Base-by-base conservation (phyloP, 2,888 invertebrate genomes). In the Callyntrura guangdongensis region DNA sequence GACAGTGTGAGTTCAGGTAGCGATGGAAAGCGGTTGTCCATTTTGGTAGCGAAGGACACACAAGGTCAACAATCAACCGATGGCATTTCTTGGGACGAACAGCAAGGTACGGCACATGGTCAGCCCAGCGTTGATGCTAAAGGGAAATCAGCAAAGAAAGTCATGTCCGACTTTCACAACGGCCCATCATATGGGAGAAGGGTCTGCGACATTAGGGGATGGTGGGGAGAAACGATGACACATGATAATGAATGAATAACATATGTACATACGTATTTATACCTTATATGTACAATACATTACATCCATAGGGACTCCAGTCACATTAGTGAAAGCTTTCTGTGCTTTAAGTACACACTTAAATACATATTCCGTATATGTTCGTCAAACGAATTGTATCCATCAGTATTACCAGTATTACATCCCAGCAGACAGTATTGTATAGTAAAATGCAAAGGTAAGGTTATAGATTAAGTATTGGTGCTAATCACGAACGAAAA, bases 161-260 rank as follows among this genome's bases (percentile, higher is more conserved):
- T 89, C n/a, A 83, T 64, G 92, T 92, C 45, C n/a, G 83, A 77
- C 86, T 92, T 89, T 83, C 92, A 25, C 89, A 92, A 84, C 83
- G 92, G 47, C 67, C 89, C 69, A 87, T 92, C 85, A 3, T 90
- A 90, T 89, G 93, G 91, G 20, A 59, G 93, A 69, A 87, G 92
- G 83, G 89, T 94, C 5, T 93, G 93, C 20, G 93, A 94, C 81
- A 93, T 94, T 86, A 45, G 93, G 36, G 91, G 92, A 25, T 94
- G 94, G 94, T 94, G 94, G 94, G 93, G 92, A 17, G 93, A 93
- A 79, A 90, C 92, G 69, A 98, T 98, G 98, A 98, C 98, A 95
- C 98, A 98, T 95, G 98, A 98, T 95, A 98, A 98, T 95, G 79
- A 79, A 27, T 79, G 56, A 17, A 5, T 4, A 22, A 36, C 36